Evolutionary conservation across 1,140 invertebrate species (phyloP).

Genomic region (Andricus grossulariae): DNA sequence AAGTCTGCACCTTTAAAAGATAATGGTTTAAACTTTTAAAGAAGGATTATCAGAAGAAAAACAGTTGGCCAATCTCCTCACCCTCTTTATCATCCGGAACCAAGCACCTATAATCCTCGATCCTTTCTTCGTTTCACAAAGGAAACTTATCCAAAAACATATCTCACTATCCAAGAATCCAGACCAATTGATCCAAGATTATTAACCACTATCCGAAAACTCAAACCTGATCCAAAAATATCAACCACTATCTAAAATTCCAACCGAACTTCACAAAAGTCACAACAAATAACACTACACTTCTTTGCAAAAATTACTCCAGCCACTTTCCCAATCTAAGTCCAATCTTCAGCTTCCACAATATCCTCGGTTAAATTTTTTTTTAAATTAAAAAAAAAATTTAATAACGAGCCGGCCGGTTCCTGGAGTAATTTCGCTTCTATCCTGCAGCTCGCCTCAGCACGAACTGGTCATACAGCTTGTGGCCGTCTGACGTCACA

Average conservation of each 20-base stretch:
- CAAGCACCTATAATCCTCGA: not conserved
- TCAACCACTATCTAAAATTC: too few relatives aligned
- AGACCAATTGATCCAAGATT: not conserved
- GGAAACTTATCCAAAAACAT: not conserved
- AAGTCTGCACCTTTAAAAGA: too few relatives aligned
- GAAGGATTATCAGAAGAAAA: too few relatives aligned
- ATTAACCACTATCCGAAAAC: not conserved
- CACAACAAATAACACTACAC: not conserved
- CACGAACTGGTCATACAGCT: conserved; percentile 67
- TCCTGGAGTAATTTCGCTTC: conserved; percentile 42
- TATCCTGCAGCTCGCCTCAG: conserved; percentile 51
- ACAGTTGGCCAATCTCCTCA: not conserved
- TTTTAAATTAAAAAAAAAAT: not conserved
- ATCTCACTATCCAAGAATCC: not conserved
- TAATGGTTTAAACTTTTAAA: too few relatives aligned
- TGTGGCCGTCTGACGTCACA: conserved; percentile 64
- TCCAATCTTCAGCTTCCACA: too few relatives aligned
- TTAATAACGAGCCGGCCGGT: conserved; percentile 12
- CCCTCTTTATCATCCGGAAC: not conserved
- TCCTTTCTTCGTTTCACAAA: not conserved
- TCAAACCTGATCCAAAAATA: too few relatives aligned
- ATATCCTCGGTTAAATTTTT: too few relatives aligned
- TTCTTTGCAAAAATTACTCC: not conserved
- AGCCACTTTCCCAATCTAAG: too few relatives aligned
- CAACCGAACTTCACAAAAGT: too few relatives aligned